phyloP scores from a whole-genome alignment of 2,797 vertebrate genomes.

The Spinus olivaceus region DNA sequence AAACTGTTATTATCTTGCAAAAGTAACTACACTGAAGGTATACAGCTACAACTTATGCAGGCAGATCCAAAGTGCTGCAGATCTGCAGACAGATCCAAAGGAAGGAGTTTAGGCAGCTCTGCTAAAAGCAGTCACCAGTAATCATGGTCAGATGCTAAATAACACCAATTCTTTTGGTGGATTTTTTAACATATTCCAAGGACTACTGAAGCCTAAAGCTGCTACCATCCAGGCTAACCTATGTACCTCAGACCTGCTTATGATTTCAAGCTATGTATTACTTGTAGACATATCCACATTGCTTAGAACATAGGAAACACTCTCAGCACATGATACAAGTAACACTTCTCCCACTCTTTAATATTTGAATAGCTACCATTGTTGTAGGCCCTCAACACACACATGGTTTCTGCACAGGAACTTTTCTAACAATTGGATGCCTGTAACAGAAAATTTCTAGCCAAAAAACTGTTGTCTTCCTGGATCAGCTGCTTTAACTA shows the following conservation, averaged over 20 bases:
- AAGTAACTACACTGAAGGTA: not conserved
- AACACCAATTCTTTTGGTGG: not conserved
- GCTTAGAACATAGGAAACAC: not conserved
- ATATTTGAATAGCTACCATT: not conserved
- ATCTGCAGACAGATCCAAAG: not conserved
- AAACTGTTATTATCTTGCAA: not conserved
- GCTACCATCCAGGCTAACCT: not conserved
- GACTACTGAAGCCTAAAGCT: not conserved
- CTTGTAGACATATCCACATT: not conserved
- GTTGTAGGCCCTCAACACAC: not conserved
- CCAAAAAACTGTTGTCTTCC: not conserved
- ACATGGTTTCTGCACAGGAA: not conserved
- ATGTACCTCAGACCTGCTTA: not conserved
- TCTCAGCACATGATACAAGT: not conserved
- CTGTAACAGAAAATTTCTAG: not conserved
- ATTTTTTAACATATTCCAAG: not conserved
- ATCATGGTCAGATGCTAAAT: not conserved
- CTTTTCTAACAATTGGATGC: not conserved
- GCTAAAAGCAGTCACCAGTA: not conserved
- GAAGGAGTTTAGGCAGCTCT: not conserved
- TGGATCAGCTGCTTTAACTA: not conserved
- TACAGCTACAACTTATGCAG: not conserved
- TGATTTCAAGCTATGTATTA: not conserved
- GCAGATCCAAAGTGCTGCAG: not conserved
- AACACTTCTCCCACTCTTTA: not conserved